phyloP scores from a whole-genome alignment of 1,140 invertebrate genomes.

The Drosophila quadrilineata region DNA sequence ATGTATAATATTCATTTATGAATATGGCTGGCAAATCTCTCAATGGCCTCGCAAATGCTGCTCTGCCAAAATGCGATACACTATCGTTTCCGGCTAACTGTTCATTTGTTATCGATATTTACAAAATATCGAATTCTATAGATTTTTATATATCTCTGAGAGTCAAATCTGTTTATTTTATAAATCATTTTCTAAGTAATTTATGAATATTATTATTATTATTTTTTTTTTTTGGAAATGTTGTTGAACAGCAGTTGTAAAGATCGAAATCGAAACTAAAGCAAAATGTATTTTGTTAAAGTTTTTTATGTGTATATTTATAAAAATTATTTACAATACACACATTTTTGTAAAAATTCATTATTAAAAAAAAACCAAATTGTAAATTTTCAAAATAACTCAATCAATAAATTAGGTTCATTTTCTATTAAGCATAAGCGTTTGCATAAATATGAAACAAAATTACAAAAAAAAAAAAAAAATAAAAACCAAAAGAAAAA shows the following conservation, averaged over 20 bases:
- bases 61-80: slow-evolving; percentile 21
- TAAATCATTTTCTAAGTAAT: slow-evolving; percentile 50
- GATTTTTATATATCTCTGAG: slow-evolving; percentile 50
- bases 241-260: slow-evolving; percentile 75
- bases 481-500: slow-evolving; percentile 9
- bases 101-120: slow-evolving; percentile 73
- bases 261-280: slow-evolving; percentile 36
- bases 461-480: slow-evolving; percentile 9
- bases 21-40: slow-evolving; percentile 46
- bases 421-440: slow-evolving; percentile 40
- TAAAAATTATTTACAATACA: slow-evolving; percentile 17
- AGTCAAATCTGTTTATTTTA: too few relatives aligned
- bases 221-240: slow-evolving; percentile 32
- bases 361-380: too few relatives aligned
- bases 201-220: slow-evolving; percentile 49
- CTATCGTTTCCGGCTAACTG: slow-evolving; percentile 36
- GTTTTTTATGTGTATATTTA: slow-evolving; percentile 34
- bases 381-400: slow-evolving; percentile 62
- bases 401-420: slow-evolving; percentile 48
- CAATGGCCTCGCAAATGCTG: slow-evolving; percentile 61
- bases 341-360: slow-evolving; percentile 52
- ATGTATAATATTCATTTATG: too few relatives aligned
- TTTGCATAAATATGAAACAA: slow-evolving; percentile 34
- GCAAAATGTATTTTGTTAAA: slow-evolving; percentile 57
- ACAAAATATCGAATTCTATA: slow-evolving; percentile 54